Percentiles rank a stretch among this genome's conserved stretches.
phyloP scores from a whole-genome alignment of 2,113 vertebrate genomes.

The Andinoacara biseriatus region DNA sequence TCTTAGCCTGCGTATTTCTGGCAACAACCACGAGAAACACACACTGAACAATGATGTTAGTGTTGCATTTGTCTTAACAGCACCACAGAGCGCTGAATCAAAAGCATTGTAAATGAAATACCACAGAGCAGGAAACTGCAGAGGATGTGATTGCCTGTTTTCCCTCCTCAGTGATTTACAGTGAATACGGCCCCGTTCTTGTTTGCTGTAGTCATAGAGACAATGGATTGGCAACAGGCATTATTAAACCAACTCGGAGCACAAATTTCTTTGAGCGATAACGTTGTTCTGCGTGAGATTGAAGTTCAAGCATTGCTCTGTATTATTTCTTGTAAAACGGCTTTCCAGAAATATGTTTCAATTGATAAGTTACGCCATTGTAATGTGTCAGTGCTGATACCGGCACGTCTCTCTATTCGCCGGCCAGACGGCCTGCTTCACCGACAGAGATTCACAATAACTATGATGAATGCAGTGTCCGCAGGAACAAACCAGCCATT shows the following conservation, averaged over 20 bases:
- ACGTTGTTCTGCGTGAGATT: not conserved
- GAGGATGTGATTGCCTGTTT: constrained; percentile 55
- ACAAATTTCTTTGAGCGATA: constrained; percentile 15
- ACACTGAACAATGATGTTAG: constrained; percentile 14
- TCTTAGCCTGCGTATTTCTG: not conserved
- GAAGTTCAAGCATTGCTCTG: not conserved
- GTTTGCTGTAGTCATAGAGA: constrained; percentile 33
- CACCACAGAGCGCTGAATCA: constrained; percentile 45
- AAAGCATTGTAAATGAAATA: constrained; percentile 52
- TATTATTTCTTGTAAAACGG: constrained; percentile 8
- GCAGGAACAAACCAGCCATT: constrained; percentile 71
- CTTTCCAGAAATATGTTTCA: constrained; percentile 36
- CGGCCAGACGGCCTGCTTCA: constrained; percentile 27
- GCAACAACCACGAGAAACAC: not conserved
- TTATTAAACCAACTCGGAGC: constrained; percentile 28
- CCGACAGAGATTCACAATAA: constrained; percentile 60
- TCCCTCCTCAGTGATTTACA: constrained; percentile 45
- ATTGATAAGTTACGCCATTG: constrained; percentile 27
- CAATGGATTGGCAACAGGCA: constrained; percentile 27
- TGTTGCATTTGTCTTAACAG: constrained; percentile 52
- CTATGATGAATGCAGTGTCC: constrained; percentile 75
- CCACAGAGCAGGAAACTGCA: constrained; percentile 24
- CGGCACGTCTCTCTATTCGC: constrained; percentile 25
- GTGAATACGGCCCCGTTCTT: not conserved
- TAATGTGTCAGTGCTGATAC: constrained; percentile 50